Base-by-base conservation (phyloP, 2,797 vertebrate species). In the Bradypodion ventrale region DNA sequence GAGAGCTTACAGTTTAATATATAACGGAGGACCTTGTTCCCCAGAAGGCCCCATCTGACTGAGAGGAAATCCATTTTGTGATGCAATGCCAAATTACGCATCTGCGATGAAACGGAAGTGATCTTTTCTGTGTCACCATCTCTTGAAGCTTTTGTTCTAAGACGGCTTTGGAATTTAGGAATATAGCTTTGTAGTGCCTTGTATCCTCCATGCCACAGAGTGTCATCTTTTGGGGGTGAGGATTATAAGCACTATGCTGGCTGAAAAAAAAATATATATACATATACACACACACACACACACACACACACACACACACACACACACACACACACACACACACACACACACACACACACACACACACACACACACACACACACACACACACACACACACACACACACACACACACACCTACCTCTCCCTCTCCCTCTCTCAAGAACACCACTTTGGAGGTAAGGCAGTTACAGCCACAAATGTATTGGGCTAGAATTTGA, bases 21-120 rank as follows among this genome's bases (percentile, higher is more conserved):
- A 76, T 25, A 59, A 59, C 59, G 62, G 68, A 56, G 32, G 44
- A 8, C 32, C 37, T 12, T 32, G 8, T 60, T 37, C 65, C n/a
- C 19, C 16, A 2, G 29, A 56, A 68, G 37, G 27, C 65, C 82
- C 65, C 44, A 25, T 32, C 6, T 10, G 25, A 63, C 16, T 49
- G 74, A 83, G 63, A 40, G 23, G 29, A 59, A 76, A 69, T 44
- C 37, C 29, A 19, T 77, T 32, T 83, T 69, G 75, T 83, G 49
- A 4, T 59, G 23, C 21, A 32, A 16, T 70, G 82, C 75, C 65
- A 77, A 70, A 70, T 83, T 77, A 65, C 65, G 75, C 49, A 68
- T 29, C 82, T 60, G n/a, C 19, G 29, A 60, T 19, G 29, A 60
- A 42, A 37, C 37, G 5, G 7, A 35, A 78, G 32, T 59, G 29